These are phyloP conservation scores for Dermolepida albohirtum DNA, from an alignment of 2,888 invertebrate genomes.

Conservation along the genomic window DNA sequence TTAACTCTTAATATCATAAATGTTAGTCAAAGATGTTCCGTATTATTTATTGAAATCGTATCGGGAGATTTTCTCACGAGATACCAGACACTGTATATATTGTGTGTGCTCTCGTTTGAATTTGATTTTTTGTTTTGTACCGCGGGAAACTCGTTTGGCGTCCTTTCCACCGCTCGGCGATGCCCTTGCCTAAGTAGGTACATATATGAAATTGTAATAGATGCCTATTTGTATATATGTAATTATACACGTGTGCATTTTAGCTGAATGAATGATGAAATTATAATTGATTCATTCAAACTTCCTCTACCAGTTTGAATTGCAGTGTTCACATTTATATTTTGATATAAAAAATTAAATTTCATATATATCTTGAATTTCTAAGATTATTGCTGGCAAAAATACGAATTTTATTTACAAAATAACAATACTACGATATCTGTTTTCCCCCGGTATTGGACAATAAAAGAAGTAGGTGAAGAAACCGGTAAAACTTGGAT, in stretches of 20 bases:
- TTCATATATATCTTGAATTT: too few species aligned
- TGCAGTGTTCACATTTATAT: not conserved
- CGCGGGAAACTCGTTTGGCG: slow-evolving; percentile 28
- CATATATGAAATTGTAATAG: slow-evolving; percentile 33
- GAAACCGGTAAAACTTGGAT: too few species aligned
- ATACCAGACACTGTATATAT: slow-evolving; percentile 23
- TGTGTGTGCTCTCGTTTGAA: slow-evolving; percentile 26
- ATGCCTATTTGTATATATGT: slow-evolving; percentile 27
- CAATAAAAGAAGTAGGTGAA: too few species aligned
- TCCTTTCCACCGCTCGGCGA: slow-evolving; percentile 7
- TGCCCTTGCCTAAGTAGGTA: slow-evolving; percentile 26
- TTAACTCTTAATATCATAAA: slow-evolving; percentile 45
- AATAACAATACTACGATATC: too few species aligned
- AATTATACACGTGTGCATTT: slow-evolving; percentile 17
- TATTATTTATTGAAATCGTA: slow-evolving; percentile 47
- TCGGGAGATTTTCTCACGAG: slow-evolving; percentile 47
- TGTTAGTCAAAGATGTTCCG: slow-evolving; percentile 45
- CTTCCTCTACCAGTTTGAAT: too few species aligned
- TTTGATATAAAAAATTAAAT: too few species aligned
- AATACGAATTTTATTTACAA: too few species aligned
- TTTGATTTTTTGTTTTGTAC: slow-evolving; percentile 28
- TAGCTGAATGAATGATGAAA: too few species aligned
- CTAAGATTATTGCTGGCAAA: too few species aligned
- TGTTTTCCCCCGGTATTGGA: too few species aligned
- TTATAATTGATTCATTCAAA: too few species aligned